phyloP scores from a whole-genome alignment of 2,888 invertebrate genomes.

The Congeria kusceri region DNA sequence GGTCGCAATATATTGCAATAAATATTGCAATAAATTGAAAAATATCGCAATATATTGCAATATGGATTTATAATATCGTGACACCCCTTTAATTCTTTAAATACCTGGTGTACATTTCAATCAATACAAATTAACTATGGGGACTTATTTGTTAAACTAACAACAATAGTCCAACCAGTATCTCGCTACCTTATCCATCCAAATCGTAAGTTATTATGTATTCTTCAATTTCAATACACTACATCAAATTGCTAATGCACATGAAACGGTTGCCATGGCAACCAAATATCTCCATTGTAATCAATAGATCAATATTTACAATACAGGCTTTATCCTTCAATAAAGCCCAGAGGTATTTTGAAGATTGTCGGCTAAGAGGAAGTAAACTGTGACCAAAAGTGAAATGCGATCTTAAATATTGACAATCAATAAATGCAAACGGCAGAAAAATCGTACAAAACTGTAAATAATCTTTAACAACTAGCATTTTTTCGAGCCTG shows the following conservation, averaged over 20 bases:
- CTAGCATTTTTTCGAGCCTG: too few relatives aligned
- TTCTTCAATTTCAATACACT: constrained; percentile 56
- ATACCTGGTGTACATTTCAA: constrained; percentile 10
- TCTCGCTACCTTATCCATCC: background rate
- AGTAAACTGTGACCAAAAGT: too few relatives aligned
- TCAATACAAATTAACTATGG: constrained; percentile 26
- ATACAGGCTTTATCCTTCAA: constrained; percentile 46
- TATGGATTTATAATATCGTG: too few relatives aligned
- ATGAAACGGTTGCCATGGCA: constrained; percentile 53
- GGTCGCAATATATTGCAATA: too few relatives aligned
- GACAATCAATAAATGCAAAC: too few relatives aligned
- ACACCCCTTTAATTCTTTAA: constrained; percentile 13
- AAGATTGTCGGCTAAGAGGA: too few relatives aligned
- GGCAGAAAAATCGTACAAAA: too few relatives aligned
- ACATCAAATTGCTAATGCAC: constrained; percentile 56
- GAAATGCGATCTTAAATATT: too few relatives aligned
- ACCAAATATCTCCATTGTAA: constrained; percentile 50
- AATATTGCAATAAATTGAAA: too few relatives aligned
- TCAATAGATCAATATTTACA: constrained; percentile 67
- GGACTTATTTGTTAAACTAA: constrained; percentile 25
- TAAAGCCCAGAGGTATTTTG: constrained; percentile 30
- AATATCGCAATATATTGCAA: too few relatives aligned
- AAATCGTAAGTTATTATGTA: constrained; percentile 17
- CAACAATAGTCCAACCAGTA: constrained; percentile 1
- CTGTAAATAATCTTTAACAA: too few relatives aligned